phyloP scores from a whole-genome alignment of 2,888 invertebrate genomes.

The Drosophila yooni region DNA sequence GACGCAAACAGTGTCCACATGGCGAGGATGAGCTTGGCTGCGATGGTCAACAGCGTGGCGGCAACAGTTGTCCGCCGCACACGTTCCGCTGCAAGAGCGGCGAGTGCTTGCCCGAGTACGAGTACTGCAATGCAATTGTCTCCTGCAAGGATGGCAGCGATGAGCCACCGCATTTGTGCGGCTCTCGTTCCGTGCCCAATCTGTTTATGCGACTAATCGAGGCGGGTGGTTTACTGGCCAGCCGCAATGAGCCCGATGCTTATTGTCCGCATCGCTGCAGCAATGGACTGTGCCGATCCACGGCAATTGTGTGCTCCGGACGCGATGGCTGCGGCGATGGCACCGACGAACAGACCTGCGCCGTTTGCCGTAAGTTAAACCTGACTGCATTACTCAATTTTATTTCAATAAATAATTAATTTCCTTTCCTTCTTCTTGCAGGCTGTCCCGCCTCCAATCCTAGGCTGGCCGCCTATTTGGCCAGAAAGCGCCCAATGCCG shows the following conservation, averaged over 20 bases:
- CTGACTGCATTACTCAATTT: no score
- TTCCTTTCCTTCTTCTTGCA: conserved; percentile 58
- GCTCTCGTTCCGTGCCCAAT: conserved; percentile 85
- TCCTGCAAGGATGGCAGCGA: conserved; percentile 95
- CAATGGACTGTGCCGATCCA: conserved; percentile 94
- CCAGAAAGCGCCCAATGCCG: conserved; percentile 82
- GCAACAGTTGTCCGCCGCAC: conserved; percentile 89
- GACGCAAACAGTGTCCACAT: conserved; percentile 90
- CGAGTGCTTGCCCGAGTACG: conserved; percentile 94
- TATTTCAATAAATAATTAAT: not conserved
- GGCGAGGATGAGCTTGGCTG: conserved; percentile 91
- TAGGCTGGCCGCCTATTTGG: conserved; percentile 70
- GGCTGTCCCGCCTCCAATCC: conserved; percentile 86
- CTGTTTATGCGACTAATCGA: conserved; percentile 83
- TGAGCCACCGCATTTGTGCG: conserved; percentile 92
- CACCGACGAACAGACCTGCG: conserved; percentile 93
- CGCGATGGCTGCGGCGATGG: conserved; percentile 96
- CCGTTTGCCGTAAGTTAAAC: conserved; percentile 93
- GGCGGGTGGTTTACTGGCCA: conserved; percentile 76
- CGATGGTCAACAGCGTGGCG: conserved; percentile 86
- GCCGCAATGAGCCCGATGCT: conserved; percentile 67
- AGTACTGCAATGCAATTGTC: conserved; percentile 95
- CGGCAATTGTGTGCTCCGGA: conserved; percentile 95
- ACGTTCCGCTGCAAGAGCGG: conserved; percentile 94
- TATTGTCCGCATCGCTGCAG: conserved; percentile 93